Evolutionary conservation across 2,888 invertebrate genomes (phyloP).

Genomic region (Drosophila lacicola): DNA sequence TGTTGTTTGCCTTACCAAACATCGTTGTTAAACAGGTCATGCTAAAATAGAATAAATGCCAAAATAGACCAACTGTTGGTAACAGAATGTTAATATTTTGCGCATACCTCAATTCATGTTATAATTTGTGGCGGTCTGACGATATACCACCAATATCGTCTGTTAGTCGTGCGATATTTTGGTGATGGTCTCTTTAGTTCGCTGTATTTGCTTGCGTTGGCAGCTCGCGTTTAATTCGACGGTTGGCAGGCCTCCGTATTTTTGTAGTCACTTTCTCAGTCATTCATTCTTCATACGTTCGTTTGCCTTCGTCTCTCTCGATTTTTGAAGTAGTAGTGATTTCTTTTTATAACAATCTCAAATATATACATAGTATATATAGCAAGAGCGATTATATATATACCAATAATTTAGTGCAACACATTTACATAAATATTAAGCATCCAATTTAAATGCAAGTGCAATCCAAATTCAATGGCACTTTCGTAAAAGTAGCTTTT

Average conservation of each 20-base stretch:
- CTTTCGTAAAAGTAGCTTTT: constrained; percentile 64
- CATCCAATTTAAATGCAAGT: constrained; percentile 42
- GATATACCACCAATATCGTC: constrained; percentile 4
- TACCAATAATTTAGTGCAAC: constrained; percentile 48
- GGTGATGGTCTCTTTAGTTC: constrained; percentile 3
- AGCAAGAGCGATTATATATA: constrained; percentile 41
- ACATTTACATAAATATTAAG: constrained; percentile 37
- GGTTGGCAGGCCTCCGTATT: constrained; percentile 42
- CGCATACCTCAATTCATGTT: neutral
- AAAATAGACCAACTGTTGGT: neutral
- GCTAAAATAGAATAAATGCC: neutral
- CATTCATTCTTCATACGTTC: constrained; percentile 58
- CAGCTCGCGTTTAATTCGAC: constrained; percentile 14
- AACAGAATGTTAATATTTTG: neutral
- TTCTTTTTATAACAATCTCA: constrained; percentile 57
- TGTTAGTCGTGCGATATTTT: constrained; percentile 1
- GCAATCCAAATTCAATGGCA: constrained; percentile 56
- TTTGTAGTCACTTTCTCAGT: constrained; percentile 62
- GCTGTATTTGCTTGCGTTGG: constrained; percentile 20
- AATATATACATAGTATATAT: constrained; percentile 61
- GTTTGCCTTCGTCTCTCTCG: constrained; percentile 59
- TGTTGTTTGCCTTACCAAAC: no score
- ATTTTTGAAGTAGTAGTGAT: constrained; percentile 61
- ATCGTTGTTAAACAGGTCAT: no score
- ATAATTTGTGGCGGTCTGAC: constrained; percentile 5